Evolutionary conservation across 2,113 vertebrate genomes (phyloP).

Genomic region (Cavia aperea): DNA sequence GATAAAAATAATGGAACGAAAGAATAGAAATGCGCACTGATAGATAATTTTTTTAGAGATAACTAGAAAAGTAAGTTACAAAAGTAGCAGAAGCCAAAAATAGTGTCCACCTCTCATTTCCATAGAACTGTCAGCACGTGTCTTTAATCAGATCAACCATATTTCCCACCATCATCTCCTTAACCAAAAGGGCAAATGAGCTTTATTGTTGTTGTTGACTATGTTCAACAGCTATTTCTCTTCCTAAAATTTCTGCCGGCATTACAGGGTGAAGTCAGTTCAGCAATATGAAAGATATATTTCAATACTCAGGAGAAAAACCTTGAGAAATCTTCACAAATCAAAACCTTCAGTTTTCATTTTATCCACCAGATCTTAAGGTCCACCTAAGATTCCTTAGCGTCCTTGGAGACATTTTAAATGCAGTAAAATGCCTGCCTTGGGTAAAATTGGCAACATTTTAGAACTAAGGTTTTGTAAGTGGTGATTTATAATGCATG

Average conservation of each 20-base stretch:
- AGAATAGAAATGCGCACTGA: neutral
- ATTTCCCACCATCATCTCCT: neutral
- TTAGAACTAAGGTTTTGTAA: slow-evolving; percentile 78
- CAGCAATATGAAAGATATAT: slow-evolving; percentile 50
- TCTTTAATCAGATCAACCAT: slow-evolving; percentile 40
- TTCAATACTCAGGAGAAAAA: slow-evolving; percentile 60
- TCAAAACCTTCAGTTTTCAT: slow-evolving; percentile 76
- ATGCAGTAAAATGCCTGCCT: slow-evolving; percentile 72
- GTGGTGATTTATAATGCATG: slow-evolving; percentile 75
- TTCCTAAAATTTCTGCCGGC: slow-evolving; percentile 42
- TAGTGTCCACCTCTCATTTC: neutral
- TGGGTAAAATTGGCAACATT: slow-evolving; percentile 76
- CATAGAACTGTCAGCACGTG: neutral
- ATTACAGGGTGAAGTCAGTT: slow-evolving; percentile 11
- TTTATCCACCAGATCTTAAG: slow-evolving; percentile 64
- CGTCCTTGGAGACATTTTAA: slow-evolving; percentile 77
- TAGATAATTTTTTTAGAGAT: neutral
- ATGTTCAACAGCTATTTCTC: slow-evolving; percentile 36
- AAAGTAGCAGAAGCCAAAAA: slow-evolving; percentile 7
- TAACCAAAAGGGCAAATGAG: neutral
- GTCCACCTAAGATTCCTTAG: slow-evolving; percentile 72
- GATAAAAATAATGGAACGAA: neutral
- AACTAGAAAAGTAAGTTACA: neutral
- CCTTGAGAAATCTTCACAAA: slow-evolving; percentile 66
- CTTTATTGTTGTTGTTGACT: slow-evolving; percentile 10